Evolutionary conservation across 2,113 vertebrate species (phyloP).

Genomic region (Sus scrofa): DNA sequence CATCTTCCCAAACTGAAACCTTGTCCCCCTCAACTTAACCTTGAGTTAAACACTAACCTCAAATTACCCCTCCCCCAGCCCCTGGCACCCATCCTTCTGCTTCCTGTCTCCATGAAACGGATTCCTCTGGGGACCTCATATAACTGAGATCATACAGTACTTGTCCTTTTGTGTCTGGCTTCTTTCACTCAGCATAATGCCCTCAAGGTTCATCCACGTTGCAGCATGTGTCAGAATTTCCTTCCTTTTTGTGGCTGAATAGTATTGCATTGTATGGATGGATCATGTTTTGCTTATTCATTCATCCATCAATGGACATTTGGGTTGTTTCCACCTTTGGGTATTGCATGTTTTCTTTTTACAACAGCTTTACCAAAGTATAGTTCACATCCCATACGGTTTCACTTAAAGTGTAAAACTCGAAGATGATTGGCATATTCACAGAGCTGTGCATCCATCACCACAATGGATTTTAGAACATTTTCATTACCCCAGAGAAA

Average conservation of each 20-base stretch:
- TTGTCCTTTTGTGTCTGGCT: not conserved
- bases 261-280: not conserved
- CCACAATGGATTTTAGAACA: not conserved
- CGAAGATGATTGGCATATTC: not conserved
- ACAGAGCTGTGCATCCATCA: not conserved
- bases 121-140: not conserved
- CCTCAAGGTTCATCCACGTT: not conserved
- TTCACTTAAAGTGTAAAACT: not conserved
- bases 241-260: not conserved
- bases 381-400: not conserved
- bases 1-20: not conserved
- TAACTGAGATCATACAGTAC: not conserved
- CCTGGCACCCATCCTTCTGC: not conserved
- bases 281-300: not conserved
- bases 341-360: not conserved
- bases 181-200: not conserved
- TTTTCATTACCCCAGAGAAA: not conserved
- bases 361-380: not conserved
- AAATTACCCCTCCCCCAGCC: not conserved
- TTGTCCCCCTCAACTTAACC: too few relatives aligned
- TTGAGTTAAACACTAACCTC: rapidly evolving
- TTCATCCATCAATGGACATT: not conserved
- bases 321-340: not conserved
- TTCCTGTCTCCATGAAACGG: not conserved
- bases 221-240: not conserved